phyloP scores from a whole-genome alignment of 1,140 invertebrate species.

The Phymorhynchus buccinoides region DNA sequence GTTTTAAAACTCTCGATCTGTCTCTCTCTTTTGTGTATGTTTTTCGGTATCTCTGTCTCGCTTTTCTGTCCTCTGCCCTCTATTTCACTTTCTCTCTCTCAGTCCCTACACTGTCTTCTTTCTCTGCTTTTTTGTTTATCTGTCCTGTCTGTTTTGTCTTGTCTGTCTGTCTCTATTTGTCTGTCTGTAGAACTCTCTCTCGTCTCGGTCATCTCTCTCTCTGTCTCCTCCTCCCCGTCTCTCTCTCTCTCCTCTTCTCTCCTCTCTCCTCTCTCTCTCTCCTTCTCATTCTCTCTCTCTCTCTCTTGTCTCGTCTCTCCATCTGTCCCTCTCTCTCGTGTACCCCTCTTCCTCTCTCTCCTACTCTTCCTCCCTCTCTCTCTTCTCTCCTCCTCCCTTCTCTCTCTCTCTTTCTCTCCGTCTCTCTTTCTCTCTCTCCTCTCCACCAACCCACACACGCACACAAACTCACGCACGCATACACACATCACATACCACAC shows the following conservation, averaged over 20 bases:
- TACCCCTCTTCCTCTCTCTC: constrained; percentile 10
- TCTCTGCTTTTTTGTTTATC: no score
- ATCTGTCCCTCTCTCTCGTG: background rate
- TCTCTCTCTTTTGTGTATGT: no score
- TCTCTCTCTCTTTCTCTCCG: background rate
- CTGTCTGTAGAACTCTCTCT: no score
- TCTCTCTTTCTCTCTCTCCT: constrained; percentile 1
- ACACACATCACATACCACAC: background rate
- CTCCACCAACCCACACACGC: background rate
- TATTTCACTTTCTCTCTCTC: constrained; percentile 18
- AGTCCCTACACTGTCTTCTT: background rate
- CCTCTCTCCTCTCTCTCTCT: background rate
- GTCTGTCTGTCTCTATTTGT: no score
- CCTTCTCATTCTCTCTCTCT: background rate
- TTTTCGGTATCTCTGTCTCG: constrained; percentile 30
- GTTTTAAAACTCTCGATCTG: no score
- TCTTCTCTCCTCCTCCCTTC: background rate
- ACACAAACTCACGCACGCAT: background rate
- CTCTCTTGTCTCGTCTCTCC: constrained; percentile 48
- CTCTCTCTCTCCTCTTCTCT: constrained; percentile 29
- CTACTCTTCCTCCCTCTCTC: background rate
- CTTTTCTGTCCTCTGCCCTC: background rate
- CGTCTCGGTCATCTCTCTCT: background rate
- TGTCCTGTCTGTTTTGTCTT: no score
- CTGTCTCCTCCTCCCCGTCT: background rate